phyloP scores from a whole-genome alignment of 2,888 invertebrate species.

The Polyommatus icarus region DNA sequence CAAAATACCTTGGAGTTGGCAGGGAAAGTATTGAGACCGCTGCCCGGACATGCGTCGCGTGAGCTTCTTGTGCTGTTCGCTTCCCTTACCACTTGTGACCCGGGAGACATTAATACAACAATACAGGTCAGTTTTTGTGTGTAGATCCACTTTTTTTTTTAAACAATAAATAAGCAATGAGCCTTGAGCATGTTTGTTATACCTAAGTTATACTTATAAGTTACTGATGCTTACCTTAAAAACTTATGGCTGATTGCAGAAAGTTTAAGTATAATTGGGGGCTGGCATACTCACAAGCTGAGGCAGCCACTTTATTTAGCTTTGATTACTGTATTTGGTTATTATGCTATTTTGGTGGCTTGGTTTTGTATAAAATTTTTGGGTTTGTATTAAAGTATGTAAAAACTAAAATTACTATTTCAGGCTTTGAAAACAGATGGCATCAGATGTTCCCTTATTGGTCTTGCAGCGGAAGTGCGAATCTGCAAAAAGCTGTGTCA shows the following conservation, averaged over 20 bases:
- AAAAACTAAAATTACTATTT: conserved; percentile 44
- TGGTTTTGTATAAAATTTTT: no score
- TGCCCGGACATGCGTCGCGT: conserved; percentile 96
- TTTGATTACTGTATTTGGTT: no score
- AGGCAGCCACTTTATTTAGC: no score
- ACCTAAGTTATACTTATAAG: no score
- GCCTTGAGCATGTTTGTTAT: no score
- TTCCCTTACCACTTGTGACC: conserved; percentile 98
- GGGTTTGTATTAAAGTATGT: no score
- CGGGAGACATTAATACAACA: conserved; percentile 92
- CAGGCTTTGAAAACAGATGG: conserved; percentile 88
- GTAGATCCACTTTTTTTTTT: neutral
- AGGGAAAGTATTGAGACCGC: conserved; percentile 88
- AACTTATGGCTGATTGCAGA: no score
- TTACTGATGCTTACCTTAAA: no score
- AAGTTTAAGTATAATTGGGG: no score
- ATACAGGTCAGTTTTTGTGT: conserved; percentile 61
- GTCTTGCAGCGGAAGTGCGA: conserved; percentile 96
- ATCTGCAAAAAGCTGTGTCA: conserved; percentile 92
- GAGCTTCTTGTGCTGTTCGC: conserved; percentile 96
- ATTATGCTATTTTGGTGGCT: no score
- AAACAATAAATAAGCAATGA: no score
- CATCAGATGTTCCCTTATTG: conserved; percentile 96
- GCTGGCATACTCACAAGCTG: no score
- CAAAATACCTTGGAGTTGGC: conserved; percentile 97